Conservation (phyloP, 2,113 vertebrate genomes). For the Paraplagusia blochii region DNA sequence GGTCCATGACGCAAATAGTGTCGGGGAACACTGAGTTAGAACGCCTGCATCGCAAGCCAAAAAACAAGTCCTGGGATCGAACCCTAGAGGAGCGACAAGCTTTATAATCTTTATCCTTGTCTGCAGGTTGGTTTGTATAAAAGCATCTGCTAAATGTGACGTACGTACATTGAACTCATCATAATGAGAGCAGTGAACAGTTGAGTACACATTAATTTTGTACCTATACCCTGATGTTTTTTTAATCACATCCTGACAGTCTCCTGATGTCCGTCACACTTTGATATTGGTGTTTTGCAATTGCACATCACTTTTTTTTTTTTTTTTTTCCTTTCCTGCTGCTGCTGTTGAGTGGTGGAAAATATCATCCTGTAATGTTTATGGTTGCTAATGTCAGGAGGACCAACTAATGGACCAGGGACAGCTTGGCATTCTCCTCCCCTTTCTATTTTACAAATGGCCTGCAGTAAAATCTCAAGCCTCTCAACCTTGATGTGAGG, state of each 20-base stretch:
- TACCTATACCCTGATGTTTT: not conserved
- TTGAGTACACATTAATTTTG: too few species aligned
- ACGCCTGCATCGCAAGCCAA: too few species aligned
- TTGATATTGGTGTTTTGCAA: slow-evolving; percentile 19
- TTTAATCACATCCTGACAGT: not conserved
- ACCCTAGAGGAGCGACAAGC: too few species aligned
- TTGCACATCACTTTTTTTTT: not conserved
- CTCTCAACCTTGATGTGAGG: slow-evolving; percentile 31
- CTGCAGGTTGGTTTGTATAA: too few species aligned
- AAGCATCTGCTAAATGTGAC: too few species aligned
- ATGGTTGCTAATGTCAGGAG: slow-evolving; percentile 12
- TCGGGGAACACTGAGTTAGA: too few species aligned
- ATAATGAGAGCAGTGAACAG: too few species aligned
- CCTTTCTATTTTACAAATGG: slow-evolving; percentile 27
- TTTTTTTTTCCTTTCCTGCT: not conserved
- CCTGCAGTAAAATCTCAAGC: slow-evolving; percentile 17
- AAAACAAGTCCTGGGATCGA: too few species aligned
- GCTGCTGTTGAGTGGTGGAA: slow-evolving; percentile 10
- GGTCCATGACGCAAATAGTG: too few species aligned
- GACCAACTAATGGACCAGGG: slow-evolving; percentile 21
- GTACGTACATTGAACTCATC: too few species aligned
- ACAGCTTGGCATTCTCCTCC: slow-evolving; percentile 11
- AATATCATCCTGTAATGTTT: slow-evolving; percentile 18
- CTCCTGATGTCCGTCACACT: slow-evolving; percentile 3
- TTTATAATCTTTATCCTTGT: too few species aligned